Conservation (phyloP, 2,113 vertebrate species). For the Nothocercus julius region DNA sequence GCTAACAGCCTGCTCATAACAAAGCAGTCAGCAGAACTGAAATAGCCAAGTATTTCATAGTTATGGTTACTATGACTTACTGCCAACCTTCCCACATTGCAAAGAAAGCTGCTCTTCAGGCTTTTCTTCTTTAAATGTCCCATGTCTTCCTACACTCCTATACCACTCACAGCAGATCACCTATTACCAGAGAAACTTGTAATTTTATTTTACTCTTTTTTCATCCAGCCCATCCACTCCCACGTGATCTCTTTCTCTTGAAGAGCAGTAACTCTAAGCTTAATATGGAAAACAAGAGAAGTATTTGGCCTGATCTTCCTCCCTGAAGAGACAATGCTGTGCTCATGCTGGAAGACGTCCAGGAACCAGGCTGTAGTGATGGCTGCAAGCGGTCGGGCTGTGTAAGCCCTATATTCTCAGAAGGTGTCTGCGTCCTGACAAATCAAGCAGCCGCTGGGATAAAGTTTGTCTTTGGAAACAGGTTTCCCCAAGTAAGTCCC, state of each 20-base stretch:
- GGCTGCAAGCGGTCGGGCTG: neutral
- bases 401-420: neutral
- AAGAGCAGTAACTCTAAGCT: neutral
- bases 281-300: fast-evolving
- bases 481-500: neutral
- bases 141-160: neutral
- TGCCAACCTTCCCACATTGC: slow-evolving; percentile 58
- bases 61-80: slow-evolving; percentile 63
- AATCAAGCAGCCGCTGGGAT: neutral
- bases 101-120: slow-evolving; percentile 48
- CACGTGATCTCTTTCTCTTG: neutral
- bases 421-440: fast-evolving
- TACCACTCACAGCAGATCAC: neutral
- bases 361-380: fast-evolving
- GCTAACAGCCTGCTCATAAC: slow-evolving; percentile 39
- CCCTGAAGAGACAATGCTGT: neutral
- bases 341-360: fast-evolving
- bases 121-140: slow-evolving; percentile 12
- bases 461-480: neutral
- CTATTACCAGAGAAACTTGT: neutral
- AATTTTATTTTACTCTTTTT: neutral
- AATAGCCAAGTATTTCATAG: slow-evolving; percentile 62
- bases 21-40: slow-evolving; percentile 49
- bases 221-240: neutral
- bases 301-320: neutral